phyloP scores from a whole-genome alignment of 2,888 invertebrate genomes.

The Cheilosia pagana region DNA sequence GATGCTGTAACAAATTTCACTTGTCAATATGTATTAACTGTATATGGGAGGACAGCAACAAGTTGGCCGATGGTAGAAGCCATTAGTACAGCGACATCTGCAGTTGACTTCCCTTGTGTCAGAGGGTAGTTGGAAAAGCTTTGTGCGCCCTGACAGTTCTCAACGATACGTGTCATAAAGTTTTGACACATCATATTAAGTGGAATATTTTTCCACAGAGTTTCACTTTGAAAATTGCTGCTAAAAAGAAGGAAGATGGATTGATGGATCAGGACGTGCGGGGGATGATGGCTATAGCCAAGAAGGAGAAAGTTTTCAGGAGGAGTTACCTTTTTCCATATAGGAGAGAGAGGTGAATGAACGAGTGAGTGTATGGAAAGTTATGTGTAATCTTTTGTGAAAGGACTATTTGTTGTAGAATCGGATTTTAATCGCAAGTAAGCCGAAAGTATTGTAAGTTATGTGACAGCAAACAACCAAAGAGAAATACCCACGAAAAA shows the following conservation, averaged over 20 bases:
- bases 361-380: not conserved
- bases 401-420: constrained; percentile 28
- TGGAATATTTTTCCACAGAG: constrained; percentile 27
- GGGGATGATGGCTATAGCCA: not conserved
- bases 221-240: constrained; percentile 19
- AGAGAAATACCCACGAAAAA: no score
- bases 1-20: constrained; percentile 64
- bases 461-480: no score
- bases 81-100: constrained; percentile 33
- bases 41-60: constrained; percentile 30
- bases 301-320: constrained; percentile 28
- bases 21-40: constrained; percentile 41
- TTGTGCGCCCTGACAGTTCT: constrained; percentile 30
- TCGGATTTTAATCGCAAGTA: constrained; percentile 18
- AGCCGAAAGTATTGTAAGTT: not conserved
- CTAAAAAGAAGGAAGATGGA: constrained; percentile 62
- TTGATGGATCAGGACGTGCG: constrained; percentile 38
- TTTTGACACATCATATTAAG: constrained; percentile 70
- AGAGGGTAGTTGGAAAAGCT: constrained; percentile 42
- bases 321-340: constrained; percentile 3
- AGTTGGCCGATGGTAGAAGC: constrained; percentile 34
- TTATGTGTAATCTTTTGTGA: constrained; percentile 10
- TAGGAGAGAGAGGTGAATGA: constrained; percentile 44
- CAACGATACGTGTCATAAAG: constrained; percentile 63
- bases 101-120: constrained; percentile 31